Conservation (phyloP, 2,113 vertebrate species). For the Chloebia gouldiae region DNA sequence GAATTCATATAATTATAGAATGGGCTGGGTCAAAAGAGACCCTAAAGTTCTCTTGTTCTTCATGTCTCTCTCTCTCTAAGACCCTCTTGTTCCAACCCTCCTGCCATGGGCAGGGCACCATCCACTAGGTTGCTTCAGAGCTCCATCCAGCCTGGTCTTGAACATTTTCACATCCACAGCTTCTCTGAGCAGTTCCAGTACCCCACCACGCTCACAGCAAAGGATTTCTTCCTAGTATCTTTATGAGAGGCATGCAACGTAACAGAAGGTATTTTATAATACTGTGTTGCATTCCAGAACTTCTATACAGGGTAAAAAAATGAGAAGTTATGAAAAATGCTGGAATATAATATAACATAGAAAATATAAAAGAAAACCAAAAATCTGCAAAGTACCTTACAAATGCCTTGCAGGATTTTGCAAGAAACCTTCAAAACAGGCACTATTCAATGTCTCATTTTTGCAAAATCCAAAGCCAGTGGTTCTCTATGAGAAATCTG, state of each 20-base stretch:
- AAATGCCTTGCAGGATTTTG: background rate
- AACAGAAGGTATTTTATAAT: background rate
- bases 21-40: background rate
- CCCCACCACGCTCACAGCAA: background rate
- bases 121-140: background rate
- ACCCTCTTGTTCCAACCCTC: background rate
- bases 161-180: background rate
- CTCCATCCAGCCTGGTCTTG: background rate
- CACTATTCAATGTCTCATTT: background rate
- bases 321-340: background rate
- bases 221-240: background rate
- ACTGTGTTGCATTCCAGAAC: background rate
- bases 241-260: background rate
- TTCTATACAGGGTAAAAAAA: background rate
- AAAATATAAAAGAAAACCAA: background rate
- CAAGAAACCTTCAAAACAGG: background rate
- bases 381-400: background rate
- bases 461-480: background rate
- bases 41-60: background rate
- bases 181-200: background rate
- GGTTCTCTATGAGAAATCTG: background rate
- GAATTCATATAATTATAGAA: background rate
- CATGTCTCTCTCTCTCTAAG: no score
- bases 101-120: background rate
- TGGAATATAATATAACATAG: background rate